phyloP scores from a whole-genome alignment of 1,140 invertebrate genomes.

The Neuroterus valhalla region DNA sequence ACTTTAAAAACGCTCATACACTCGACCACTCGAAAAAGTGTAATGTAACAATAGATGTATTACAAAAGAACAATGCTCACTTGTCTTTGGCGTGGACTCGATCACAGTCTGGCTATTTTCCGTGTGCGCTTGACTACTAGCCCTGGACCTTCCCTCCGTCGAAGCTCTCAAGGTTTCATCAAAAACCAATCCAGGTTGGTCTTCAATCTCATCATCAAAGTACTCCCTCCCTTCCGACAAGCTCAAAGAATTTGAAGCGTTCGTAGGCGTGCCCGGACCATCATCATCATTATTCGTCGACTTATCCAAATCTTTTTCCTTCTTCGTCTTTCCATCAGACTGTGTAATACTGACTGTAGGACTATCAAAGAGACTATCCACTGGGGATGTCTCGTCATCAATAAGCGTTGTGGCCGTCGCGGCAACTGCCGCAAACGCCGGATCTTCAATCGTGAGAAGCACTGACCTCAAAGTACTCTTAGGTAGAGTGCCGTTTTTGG shows the following conservation, averaged over 20 bases:
- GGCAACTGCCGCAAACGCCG: constrained; percentile 84
- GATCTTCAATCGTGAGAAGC: constrained; percentile 81
- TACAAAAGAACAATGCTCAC: constrained; percentile 54
- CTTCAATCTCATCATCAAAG: constrained; percentile 93
- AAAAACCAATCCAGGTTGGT: constrained; percentile 89
- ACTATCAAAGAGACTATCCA: constrained; percentile 84
- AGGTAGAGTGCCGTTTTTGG: constrained; percentile 60
- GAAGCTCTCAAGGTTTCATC: constrained; percentile 76
- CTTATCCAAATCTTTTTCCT: constrained; percentile 71
- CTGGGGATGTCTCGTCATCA: constrained; percentile 87
- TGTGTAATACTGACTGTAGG: constrained; percentile 77
- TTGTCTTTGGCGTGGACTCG: constrained; percentile 62
- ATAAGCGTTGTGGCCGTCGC: constrained; percentile 81
- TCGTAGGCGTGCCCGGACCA: constrained; percentile 84
- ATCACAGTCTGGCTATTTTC: constrained; percentile 68
- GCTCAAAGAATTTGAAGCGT: constrained; percentile 84
- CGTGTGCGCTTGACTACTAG: constrained; percentile 61
- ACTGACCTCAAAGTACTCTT: constrained; percentile 69
- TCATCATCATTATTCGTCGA: constrained; percentile 73
- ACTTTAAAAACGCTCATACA: too few relatives aligned
- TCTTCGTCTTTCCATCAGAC: constrained; percentile 64
- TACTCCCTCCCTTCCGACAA: constrained; percentile 83
- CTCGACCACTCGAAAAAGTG: too few relatives aligned
- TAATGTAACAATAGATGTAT: too few relatives aligned
- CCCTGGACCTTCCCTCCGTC: constrained; percentile 60